A percentile compares a stretch with the other conserved stretches of the same genome.
Conservation (phyloP, 2,113 vertebrate genomes). For the Lophura nycthemera region DNA sequence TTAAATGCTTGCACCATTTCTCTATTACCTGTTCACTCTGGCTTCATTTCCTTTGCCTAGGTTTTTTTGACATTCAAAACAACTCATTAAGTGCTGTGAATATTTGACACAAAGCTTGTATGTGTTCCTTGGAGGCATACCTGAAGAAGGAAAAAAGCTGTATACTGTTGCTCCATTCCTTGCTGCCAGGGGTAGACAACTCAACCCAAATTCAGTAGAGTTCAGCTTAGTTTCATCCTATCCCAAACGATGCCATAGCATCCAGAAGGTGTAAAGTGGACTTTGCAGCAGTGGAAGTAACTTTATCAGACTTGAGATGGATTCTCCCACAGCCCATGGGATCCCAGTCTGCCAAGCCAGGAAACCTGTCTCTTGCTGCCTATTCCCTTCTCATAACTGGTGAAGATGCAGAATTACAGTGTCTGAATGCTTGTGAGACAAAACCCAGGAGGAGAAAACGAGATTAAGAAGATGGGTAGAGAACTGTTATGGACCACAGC, state of each 20-base stretch:
- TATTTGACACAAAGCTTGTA: neutral
- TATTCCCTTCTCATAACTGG: neutral
- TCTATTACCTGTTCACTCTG: neutral
- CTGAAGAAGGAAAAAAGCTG: neutral
- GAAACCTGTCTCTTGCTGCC: neutral
- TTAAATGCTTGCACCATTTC: neutral
- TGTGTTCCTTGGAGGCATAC: neutral
- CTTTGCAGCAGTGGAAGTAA: neutral
- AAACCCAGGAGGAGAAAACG: neutral
- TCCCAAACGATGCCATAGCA: neutral
- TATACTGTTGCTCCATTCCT: rapidly evolving
- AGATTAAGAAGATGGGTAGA: neutral
- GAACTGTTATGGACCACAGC: rapidly evolving
- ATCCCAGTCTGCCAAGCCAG: neutral
- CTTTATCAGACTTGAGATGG: neutral
- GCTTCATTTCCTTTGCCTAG: neutral
- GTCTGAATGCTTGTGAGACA: neutral
- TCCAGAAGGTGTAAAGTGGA: neutral
- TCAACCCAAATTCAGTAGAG: neutral
- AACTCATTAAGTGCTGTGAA: neutral
- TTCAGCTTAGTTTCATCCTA: neutral
- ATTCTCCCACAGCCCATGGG: neutral
- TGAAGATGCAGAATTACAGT: neutral
- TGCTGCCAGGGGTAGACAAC: neutral
- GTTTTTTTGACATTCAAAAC: neutral